Conservation (phyloP, 1,140 invertebrate genomes). For the Danaus melanippus region DNA sequence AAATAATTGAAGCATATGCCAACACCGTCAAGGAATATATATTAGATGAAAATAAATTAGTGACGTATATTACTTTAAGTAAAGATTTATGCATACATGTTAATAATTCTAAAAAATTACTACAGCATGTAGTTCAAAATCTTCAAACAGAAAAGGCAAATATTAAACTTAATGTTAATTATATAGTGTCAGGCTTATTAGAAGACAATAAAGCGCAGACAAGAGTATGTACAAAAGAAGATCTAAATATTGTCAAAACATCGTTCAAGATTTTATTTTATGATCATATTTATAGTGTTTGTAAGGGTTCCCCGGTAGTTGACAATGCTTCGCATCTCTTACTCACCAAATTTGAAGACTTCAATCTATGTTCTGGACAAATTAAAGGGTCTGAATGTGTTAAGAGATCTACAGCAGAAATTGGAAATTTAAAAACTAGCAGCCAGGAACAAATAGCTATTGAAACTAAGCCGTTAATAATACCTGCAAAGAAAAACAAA, state of each 20-base stretch:
- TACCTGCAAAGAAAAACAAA: constrained; percentile 25
- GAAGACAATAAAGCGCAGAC: constrained; percentile 35
- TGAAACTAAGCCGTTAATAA: constrained; percentile 20
- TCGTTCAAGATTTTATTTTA: constrained; percentile 43
- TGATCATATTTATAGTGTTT: constrained; percentile 55
- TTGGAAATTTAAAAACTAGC: constrained; percentile 38
- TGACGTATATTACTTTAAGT: constrained; percentile 54
- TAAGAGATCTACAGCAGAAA: constrained; percentile 43
- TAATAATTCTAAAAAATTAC: constrained; percentile 50
- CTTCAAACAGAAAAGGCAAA: constrained; percentile 31
- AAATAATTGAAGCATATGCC: neutral
- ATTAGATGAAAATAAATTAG: constrained; percentile 52
- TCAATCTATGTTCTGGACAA: constrained; percentile 41
- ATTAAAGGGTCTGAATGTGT: constrained; percentile 43
- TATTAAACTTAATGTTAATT: constrained; percentile 36
- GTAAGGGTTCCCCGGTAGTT: constrained; percentile 30
- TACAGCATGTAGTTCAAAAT: constrained; percentile 31
- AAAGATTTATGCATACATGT: constrained; percentile 60
- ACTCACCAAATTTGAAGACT: constrained; percentile 50
- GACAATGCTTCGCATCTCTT: constrained; percentile 37
- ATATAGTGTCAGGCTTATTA: constrained; percentile 46
- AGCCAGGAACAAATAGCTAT: constrained; percentile 26
- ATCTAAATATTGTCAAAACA: constrained; percentile 30
- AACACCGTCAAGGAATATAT: constrained; percentile 49
- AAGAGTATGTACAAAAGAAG: constrained; percentile 39